phyloP scores from a whole-genome alignment of 92 coral and sea anemone species.

The Heteractis magnifica region DNA sequence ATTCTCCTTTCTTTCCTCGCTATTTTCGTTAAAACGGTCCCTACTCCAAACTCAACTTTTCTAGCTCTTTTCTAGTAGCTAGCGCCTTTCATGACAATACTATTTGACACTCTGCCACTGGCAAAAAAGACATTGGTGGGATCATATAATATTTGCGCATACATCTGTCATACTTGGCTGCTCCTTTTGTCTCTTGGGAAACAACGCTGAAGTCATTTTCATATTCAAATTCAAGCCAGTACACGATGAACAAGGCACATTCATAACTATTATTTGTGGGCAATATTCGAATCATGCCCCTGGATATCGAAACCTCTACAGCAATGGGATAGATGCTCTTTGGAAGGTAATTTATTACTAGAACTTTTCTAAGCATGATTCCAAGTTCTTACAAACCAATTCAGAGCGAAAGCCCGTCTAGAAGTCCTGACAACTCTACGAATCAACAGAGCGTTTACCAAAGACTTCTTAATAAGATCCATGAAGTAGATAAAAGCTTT shows the following conservation, averaged over 20 bases:
- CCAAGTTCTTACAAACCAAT: conserved; percentile 73
- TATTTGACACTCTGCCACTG: neutral
- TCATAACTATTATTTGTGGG: neutral
- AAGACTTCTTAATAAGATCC: conserved; percentile 37
- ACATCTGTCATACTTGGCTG: conserved; percentile 30
- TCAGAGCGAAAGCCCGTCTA: conserved; percentile 54
- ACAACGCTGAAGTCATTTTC: neutral
- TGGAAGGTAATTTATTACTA: neutral
- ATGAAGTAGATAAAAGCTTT: conserved; percentile 58
- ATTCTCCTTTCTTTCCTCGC: too few species aligned
- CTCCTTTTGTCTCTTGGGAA: conserved; percentile 23
- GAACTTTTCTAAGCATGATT: conserved; percentile 52
- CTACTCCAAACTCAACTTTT: too few species aligned
- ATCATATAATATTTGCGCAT: neutral
- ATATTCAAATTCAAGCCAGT: neutral
- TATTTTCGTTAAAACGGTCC: too few species aligned
- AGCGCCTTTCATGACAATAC: too few species aligned
- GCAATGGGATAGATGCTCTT: conserved; percentile 4
- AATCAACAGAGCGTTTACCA: conserved; percentile 22
- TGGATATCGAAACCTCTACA: neutral
- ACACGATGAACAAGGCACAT: neutral
- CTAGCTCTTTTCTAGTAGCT: too few species aligned
- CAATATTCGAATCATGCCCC: neutral
- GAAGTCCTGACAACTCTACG: conserved; percentile 31
- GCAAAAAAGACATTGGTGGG: neutral